Evolutionary conservation across 2,797 vertebrate genomes (phyloP), one percentile per base, ranked within the genome.

Genomic region (Microctenopoma steveboyesi): DNA sequence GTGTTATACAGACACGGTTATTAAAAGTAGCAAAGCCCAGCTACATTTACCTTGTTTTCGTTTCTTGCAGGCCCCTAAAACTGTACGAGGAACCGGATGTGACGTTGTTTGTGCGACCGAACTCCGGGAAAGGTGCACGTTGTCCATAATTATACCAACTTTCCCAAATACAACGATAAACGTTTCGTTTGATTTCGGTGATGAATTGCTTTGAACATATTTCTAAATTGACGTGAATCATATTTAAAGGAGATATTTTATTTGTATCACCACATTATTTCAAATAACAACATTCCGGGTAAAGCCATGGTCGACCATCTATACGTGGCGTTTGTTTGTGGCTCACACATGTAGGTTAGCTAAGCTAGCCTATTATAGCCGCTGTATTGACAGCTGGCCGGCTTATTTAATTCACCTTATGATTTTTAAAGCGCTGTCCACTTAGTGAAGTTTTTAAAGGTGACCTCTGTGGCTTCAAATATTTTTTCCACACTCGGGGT

Each of bases 51-150:
- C 86, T 90, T 87, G 74, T 88, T 94, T 89, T 92, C 73, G 84
- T 87, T 91, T 87, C 81, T 69, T 76, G 78, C 59, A 91, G 88
- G 92, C 89, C 90, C 89, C 79, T 90, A 89, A 88, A 88, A 69
- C 33, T 78, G 85, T 49, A 59, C 56, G 46, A 84, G 88, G 90
- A 91, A 91, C 60, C 73, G 93, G 94, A 95, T 86, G 72, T 94
- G 92, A 94, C 93, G 91, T 8, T 2, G 8, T 70, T 33, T 55
- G 28, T 13, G 50, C 56, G 55, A 78, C 33, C 3, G 33, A 72
- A 84, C 86, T 82, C 88, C 70, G 85, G 71, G 51, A 87, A 82
- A 78, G 1, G 0, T 64, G 4, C 10, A 46, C 63, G 6, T 85
- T 51, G 79, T 64, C 59, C 79, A 28, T 16, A 28, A 27, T 50